Evolutionary conservation across 2,888 invertebrate genomes (phyloP).

Genomic region (Gortyna flavago): DNA sequence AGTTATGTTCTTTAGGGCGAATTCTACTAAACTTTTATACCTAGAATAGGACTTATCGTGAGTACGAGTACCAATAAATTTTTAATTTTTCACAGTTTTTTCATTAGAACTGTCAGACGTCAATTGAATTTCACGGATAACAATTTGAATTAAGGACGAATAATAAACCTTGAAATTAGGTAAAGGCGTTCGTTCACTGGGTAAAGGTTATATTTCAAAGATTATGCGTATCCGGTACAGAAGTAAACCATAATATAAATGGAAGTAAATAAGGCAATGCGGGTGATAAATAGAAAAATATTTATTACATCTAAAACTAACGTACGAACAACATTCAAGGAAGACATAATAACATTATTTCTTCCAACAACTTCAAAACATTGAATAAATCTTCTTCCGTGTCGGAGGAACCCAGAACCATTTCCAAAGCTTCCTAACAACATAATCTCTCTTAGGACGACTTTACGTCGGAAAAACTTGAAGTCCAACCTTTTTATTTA

Average conservation of each 20-base stretch:
- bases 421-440: slow-evolving; percentile 22
- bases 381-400: slow-evolving; percentile 7
- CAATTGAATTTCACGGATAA: background rate
- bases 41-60: too few relatives aligned
- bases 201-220: background rate
- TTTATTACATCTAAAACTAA: background rate
- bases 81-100: too few relatives aligned
- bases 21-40: too few relatives aligned
- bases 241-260: background rate
- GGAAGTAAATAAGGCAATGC: background rate
- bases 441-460: slow-evolving; percentile 40
- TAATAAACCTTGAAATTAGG: background rate
- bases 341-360: background rate
- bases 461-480: slow-evolving; percentile 39
- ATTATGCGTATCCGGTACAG: background rate
- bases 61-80: too few relatives aligned
- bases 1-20: background rate
- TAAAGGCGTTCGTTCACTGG: too few relatives aligned
- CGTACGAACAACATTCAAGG: background rate
- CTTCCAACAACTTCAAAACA: slow-evolving; percentile 2
- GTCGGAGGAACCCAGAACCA: background rate
- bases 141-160: background rate
- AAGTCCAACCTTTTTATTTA: slow-evolving; percentile 49
- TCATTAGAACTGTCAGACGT: too few relatives aligned
- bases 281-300: background rate